Evolutionary conservation across 2,113 vertebrate genomes (phyloP).

Genomic region (Eulacestoma nigropectus): DNA sequence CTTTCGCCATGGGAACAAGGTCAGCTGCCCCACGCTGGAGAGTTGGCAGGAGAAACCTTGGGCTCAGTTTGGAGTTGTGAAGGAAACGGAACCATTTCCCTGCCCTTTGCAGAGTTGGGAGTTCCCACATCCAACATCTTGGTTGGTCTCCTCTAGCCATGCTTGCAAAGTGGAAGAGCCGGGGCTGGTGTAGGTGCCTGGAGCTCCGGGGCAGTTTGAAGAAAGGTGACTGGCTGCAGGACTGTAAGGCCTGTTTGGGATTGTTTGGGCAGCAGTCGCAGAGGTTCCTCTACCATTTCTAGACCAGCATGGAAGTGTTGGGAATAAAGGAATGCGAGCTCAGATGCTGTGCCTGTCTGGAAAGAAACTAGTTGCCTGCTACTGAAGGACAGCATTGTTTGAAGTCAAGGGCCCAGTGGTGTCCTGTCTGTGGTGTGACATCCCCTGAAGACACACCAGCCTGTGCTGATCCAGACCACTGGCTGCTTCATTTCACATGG

Average conservation of each 20-base stretch:
- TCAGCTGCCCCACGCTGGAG: background rate
- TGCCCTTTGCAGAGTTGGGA: background rate
- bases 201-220: background rate
- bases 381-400: background rate
- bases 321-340: background rate
- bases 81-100: background rate
- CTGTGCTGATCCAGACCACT: background rate
- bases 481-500: background rate
- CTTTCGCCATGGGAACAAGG: background rate
- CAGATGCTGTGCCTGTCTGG: background rate
- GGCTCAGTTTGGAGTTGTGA: background rate
- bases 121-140: background rate
- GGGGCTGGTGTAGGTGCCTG: background rate
- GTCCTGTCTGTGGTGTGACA: background rate
- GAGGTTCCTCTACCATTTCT: background rate
- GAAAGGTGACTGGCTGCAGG: background rate
- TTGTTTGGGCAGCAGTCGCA: background rate
- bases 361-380: background rate
- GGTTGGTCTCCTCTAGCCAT: background rate
- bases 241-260: background rate
- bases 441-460: background rate
- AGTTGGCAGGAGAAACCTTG: background rate
- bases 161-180: background rate
- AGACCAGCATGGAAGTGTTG: background rate
- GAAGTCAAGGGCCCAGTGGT: background rate